A percentile compares a stretch with the other conserved stretches of the same genome.
Conservation (phyloP, 2,113 vertebrate genomes). For the Collichthys lucidus region DNA sequence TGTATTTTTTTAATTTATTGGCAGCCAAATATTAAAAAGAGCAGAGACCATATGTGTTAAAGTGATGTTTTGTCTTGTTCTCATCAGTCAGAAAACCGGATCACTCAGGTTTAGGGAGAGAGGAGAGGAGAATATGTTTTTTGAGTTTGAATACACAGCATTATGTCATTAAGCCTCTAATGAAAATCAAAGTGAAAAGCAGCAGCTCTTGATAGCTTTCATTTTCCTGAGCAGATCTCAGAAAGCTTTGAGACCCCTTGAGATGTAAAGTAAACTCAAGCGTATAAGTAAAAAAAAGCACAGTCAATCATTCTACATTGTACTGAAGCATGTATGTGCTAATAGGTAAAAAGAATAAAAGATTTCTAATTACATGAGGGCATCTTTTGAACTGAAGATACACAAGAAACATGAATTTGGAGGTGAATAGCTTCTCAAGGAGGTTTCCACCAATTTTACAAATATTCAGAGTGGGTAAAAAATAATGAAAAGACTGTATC, state of each 20-base stretch:
- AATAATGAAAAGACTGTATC: neutral
- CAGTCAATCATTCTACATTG: neutral
- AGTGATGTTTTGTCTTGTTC: conserved; percentile 17
- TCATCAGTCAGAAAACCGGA: conserved; percentile 44
- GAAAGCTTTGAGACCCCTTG: conserved; percentile 7
- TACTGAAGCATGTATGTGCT: neutral
- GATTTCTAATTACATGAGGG: neutral
- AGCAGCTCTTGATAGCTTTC: conserved; percentile 31
- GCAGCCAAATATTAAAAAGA: conserved; percentile 7
- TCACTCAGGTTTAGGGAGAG: conserved; percentile 19
- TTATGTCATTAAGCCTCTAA: conserved; percentile 14
- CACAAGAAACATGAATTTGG: neutral
- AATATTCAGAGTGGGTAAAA: neutral
- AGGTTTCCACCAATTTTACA: neutral
- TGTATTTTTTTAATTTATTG: conserved; percentile 29
- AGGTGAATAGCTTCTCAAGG: neutral
- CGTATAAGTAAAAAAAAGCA: neutral
- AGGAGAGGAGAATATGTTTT: conserved; percentile 15
- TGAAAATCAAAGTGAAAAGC: conserved; percentile 22
- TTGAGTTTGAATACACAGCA: conserved; percentile 12
- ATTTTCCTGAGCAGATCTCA: conserved; percentile 35
- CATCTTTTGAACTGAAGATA: neutral
- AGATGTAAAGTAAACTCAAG: conserved; percentile 22
- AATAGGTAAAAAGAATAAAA: neutral
- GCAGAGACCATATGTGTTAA: conserved; percentile 19